phyloP scores from a whole-genome alignment of 2,113 vertebrate genomes.

The Galemys pyrenaicus region DNA sequence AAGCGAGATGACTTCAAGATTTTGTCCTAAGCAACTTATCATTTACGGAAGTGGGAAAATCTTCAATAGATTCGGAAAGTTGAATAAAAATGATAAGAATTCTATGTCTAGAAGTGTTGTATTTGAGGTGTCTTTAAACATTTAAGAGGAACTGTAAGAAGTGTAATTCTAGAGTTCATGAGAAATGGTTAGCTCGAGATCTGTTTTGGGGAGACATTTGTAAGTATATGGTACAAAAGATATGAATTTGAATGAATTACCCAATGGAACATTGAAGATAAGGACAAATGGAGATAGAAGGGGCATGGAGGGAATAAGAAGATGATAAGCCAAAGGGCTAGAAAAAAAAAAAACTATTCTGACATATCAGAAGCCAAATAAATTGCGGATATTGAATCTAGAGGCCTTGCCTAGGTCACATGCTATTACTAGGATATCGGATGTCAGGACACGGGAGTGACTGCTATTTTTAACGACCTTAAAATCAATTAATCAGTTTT shows the following conservation, averaged over 20 bases:
- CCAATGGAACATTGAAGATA: not conserved
- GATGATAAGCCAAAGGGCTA: not conserved
- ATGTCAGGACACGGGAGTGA: not conserved
- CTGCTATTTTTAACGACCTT: not conserved
- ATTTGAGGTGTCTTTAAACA: not conserved
- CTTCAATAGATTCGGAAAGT: not conserved
- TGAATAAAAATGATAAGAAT: not conserved
- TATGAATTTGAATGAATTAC: not conserved
- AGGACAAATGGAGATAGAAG: not conserved
- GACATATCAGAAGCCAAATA: not conserved
- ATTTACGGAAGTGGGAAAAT: not conserved
- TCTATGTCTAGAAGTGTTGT: not conserved
- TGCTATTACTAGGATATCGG: not conserved
- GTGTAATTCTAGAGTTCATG: not conserved
- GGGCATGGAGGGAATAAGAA: not conserved
- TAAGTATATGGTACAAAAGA: not conserved
- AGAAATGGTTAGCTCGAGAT: not conserved
- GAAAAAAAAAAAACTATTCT: not conserved
- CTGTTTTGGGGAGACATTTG: not conserved
- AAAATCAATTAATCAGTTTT: not conserved
- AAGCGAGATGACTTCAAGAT: not conserved
- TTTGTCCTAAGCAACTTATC: not conserved
- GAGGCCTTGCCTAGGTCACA: not conserved
- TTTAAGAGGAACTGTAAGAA: not conserved
- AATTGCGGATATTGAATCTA: not conserved